phyloP scores from a whole-genome alignment of 2,888 invertebrate genomes.

The Idaea dimidiata region DNA sequence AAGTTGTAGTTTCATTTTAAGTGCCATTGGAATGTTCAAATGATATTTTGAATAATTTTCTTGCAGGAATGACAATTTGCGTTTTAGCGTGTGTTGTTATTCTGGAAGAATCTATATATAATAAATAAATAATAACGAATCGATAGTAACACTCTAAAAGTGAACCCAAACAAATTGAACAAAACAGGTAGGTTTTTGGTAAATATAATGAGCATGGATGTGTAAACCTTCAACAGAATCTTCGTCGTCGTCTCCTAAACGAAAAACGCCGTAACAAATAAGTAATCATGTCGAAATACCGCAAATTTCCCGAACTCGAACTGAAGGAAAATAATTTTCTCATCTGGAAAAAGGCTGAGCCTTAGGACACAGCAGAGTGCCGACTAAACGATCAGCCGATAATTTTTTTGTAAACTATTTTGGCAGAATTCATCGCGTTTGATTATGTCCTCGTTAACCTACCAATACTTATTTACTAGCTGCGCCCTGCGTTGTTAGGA shows the following conservation, averaged over 20 bases:
- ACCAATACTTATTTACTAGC: too few species aligned
- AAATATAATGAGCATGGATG: not conserved
- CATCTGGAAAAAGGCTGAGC: constrained; percentile 1
- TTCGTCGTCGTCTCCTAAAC: not conserved
- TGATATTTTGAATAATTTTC: too few species aligned
- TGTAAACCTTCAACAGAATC: not conserved
- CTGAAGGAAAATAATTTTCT: not conserved
- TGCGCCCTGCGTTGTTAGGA: too few species aligned
- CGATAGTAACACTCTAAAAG: not conserved
- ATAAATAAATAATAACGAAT: too few species aligned
- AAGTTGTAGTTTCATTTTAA: too few species aligned
- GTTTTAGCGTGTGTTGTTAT: too few species aligned
- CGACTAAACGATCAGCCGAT: not conserved
- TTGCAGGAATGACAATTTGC: too few species aligned
- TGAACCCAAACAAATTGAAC: not conserved
- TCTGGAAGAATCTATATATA: too few species aligned
- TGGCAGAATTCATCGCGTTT: too few species aligned
- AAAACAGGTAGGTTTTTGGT: not conserved
- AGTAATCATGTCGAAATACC: not conserved
- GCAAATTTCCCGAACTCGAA: not conserved
- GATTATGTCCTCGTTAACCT: too few species aligned
- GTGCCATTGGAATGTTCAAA: too few species aligned
- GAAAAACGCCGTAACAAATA: not conserved
- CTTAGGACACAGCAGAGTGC: not conserved
- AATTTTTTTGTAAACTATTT: not conserved